Evolutionary conservation across 2,888 invertebrate species (phyloP).

Genomic region (Aelia acuminata): DNA sequence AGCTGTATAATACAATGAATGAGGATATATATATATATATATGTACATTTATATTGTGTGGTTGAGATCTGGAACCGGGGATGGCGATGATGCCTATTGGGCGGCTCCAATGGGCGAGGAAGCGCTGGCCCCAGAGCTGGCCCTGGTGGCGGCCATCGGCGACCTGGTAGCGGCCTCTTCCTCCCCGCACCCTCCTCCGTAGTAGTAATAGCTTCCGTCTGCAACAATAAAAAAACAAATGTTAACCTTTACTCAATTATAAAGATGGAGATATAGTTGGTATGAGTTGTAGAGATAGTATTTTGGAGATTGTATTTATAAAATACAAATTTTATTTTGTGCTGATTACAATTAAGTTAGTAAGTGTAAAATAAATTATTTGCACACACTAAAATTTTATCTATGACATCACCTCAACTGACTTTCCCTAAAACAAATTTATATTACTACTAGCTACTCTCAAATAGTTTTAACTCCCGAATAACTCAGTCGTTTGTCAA

Average conservation of each 20-base stretch:
- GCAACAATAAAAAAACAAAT: slow-evolving; percentile 64
- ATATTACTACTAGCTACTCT: too few relatives aligned
- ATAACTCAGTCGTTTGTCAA: too few relatives aligned
- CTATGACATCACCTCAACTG: too few relatives aligned
- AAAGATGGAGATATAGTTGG: too few relatives aligned
- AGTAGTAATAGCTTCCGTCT: slow-evolving; percentile 78
- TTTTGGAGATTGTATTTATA: too few relatives aligned
- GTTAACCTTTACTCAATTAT: background rate
- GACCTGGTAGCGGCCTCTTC: slow-evolving; percentile 76
- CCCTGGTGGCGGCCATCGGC: slow-evolving; percentile 79
- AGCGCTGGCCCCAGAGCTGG: slow-evolving; percentile 79
- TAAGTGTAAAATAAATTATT: too few relatives aligned
- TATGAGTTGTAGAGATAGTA: too few relatives aligned
- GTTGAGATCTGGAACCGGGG: slow-evolving; percentile 53
- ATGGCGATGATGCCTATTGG: slow-evolving; percentile 68
- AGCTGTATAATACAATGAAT: slow-evolving; percentile 64
- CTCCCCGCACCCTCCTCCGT: slow-evolving; percentile 67
- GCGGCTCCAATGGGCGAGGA: slow-evolving; percentile 80
- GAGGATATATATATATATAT: slow-evolving; percentile 47
- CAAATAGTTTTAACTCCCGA: too few relatives aligned
- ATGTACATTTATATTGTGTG: background rate
- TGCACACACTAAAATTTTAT: too few relatives aligned
- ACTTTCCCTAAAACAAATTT: too few relatives aligned
- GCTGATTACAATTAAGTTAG: too few relatives aligned
- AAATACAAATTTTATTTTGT: too few relatives aligned